These are phyloP conservation scores for Dinomys branickii DNA, from an alignment of 2,113 vertebrate genomes.

Conservation along the genomic window DNA sequence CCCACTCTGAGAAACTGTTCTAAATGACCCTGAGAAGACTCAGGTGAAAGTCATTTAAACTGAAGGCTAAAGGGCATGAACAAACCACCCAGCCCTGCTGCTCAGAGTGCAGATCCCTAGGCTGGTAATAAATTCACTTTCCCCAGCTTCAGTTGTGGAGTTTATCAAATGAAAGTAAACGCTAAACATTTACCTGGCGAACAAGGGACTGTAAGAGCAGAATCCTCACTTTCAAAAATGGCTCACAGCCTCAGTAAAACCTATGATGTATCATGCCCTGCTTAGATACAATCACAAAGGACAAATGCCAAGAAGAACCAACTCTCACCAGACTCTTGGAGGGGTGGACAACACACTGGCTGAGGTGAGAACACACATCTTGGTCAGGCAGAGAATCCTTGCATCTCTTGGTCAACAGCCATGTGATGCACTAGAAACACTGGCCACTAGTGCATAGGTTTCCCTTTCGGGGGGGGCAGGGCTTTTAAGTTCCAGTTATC, in stretches of 20 bases:
- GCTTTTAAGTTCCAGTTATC: background rate
- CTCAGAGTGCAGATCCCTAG: background rate
- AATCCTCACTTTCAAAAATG: background rate
- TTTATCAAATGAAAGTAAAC: slow-evolving; percentile 47
- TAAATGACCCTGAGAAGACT: background rate
- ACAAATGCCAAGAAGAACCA: background rate
- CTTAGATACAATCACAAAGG: background rate
- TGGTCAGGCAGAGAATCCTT: background rate
- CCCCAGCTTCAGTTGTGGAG: slow-evolving; percentile 3
- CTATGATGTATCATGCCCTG: background rate
- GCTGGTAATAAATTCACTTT: background rate
- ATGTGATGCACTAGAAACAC: background rate
- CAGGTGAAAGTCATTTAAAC: slow-evolving; percentile 49
- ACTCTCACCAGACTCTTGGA: background rate
- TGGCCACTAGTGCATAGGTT: background rate
- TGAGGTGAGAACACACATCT: background rate
- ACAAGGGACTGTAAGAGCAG: background rate
- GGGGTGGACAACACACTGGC: background rate
- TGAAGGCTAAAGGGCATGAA: background rate
- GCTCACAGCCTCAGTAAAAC: background rate
- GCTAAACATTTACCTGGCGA: background rate
- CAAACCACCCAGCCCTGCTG: background rate
- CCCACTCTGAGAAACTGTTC: slow-evolving; percentile 27
- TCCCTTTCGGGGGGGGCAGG: background rate
- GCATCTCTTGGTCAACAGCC: background rate